A percentile compares a stretch with the other conserved stretches of the same genome.
Conservation (phyloP, 2,113 vertebrate species). For the Lampris incognitus region DNA sequence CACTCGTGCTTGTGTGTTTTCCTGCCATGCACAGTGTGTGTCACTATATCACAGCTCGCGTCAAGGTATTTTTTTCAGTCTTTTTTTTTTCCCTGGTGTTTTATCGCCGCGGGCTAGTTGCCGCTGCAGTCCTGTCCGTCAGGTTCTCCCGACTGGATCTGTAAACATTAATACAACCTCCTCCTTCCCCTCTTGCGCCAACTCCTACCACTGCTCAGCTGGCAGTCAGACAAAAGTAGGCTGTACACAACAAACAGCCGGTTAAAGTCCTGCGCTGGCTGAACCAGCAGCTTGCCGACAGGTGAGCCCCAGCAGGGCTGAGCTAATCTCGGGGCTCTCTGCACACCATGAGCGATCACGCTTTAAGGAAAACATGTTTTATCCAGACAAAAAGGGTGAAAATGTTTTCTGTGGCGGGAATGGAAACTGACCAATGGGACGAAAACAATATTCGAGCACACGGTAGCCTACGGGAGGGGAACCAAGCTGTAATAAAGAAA, state of each 20-base stretch:
- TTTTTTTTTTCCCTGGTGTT: conserved; percentile 46
- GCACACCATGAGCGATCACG: conserved; percentile 19
- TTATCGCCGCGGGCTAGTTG: conserved; percentile 52
- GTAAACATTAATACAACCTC: conserved; percentile 75
- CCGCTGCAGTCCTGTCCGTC: conserved; percentile 74
- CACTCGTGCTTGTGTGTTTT: conserved; percentile 27
- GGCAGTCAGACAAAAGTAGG: conserved; percentile 74
- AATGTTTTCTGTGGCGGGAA: neutral
- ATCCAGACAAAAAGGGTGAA: neutral
- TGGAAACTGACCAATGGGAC: neutral
- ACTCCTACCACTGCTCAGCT: conserved; percentile 52
- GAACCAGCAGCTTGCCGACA: conserved; percentile 38
- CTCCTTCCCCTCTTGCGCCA: conserved; percentile 43
- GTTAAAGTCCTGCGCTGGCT: conserved; percentile 27
- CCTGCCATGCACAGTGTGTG: conserved; percentile 23
- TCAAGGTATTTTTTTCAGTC: too few species aligned
- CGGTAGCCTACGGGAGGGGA: conserved; percentile 18
- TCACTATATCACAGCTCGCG: too few species aligned
- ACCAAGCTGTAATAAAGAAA: conserved; percentile 3
- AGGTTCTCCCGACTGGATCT: conserved; percentile 78
- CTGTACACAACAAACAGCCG: conserved; percentile 68
- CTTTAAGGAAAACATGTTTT: neutral
- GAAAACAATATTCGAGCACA: conserved; percentile 15
- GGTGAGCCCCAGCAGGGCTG: conserved; percentile 45
- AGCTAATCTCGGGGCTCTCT: conserved; percentile 42